phyloP scores from a whole-genome alignment of 2,797 vertebrate genomes.

The Sparidentex hasta region DNA sequence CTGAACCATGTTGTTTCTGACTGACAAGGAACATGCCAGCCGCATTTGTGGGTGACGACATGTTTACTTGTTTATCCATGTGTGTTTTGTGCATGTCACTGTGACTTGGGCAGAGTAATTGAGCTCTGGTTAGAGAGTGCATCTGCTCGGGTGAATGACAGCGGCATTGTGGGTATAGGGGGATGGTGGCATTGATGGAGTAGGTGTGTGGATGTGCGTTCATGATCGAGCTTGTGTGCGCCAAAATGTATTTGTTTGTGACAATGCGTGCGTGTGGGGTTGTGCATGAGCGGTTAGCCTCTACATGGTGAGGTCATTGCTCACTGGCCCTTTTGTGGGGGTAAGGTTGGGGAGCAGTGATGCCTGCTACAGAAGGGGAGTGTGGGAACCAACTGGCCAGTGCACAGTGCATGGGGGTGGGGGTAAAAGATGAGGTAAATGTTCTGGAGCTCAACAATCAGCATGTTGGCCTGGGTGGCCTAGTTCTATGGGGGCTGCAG shows the following conservation, averaged over 20 bases:
- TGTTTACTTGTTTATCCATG: conserved; percentile 16
- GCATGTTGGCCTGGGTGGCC: conserved; percentile 77
- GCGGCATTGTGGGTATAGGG: conserved; percentile 25
- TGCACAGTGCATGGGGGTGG: conserved; percentile 61
- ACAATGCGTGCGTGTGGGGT: conserved; percentile 46
- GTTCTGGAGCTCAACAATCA: conserved; percentile 78
- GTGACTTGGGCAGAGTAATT: neutral
- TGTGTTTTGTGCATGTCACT: conserved; percentile 8
- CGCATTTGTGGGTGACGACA: neutral
- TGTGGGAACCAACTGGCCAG: conserved; percentile 78
- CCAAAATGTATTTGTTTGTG: conserved; percentile 42
- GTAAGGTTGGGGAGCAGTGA: conserved; percentile 68
- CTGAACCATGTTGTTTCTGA: neutral
- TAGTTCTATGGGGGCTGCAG: conserved; percentile 65
- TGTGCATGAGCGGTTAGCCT: conserved; percentile 45
- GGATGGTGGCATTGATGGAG: conserved; percentile 13
- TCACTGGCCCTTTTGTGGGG: conserved; percentile 74
- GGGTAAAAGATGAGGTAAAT: conserved; percentile 74
- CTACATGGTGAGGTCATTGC: conserved; percentile 69
- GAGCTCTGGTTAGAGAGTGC: conserved; percentile 3
- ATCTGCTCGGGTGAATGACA: conserved; percentile 14
- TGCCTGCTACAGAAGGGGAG: conserved; percentile 65
- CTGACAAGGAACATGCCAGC: neutral
- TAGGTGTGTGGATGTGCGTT: conserved; percentile 37
- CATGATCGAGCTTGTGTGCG: conserved; percentile 22